Base-by-base conservation (phyloP, 2,888 invertebrate genomes). In the Troides oblongomaculatus region DNA sequence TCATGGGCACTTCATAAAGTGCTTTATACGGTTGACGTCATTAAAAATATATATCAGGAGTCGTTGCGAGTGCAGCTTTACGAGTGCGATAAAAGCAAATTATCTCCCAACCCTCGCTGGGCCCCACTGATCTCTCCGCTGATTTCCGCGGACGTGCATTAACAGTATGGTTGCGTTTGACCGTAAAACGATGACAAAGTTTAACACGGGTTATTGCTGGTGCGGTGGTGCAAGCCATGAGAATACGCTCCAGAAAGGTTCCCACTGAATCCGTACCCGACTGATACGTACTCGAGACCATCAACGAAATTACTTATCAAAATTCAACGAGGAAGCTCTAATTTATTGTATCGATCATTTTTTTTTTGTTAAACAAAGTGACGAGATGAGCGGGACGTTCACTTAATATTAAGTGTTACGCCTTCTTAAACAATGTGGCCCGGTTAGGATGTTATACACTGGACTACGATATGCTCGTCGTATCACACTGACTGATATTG, bases 111-210 rank as follows among this genome's bases (percentile, higher is more conserved):
- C 62, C 63, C 66, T 53, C 23, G 62, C 53, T 30, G 60, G 67
- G 43, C 39, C 64, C 46, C 43, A 59, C 53, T 60, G 71, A 70
- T 73, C 71, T 74, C 68, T 69, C 68, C 50, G 62, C 30, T 62
- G 72, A 75, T 72, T 71, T 72, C 76, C 61, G 67, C 62, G 53
- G 66, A 71, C 67, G 57, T 59, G 70, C 75, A 73, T 78, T 77
- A 77, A 77, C 75, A 74, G 73, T 68, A 71, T 77, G 79, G 79
- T 83, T 79, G 78, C 75, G 75, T 73, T 77, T 75, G 75, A 76
- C 78, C 76, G 78, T 78, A 79, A 80, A 79, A 75, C 71, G 76
- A 78, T 79, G 81, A 81, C 79, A 80, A 79, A 77, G 74, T 77
- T 78, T 73, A 76, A 74, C 72, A 75, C 73, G 64, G 62, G 62